phyloP scores from a whole-genome alignment of 1,140 invertebrate species.

The Ooceraea biroi region DNA sequence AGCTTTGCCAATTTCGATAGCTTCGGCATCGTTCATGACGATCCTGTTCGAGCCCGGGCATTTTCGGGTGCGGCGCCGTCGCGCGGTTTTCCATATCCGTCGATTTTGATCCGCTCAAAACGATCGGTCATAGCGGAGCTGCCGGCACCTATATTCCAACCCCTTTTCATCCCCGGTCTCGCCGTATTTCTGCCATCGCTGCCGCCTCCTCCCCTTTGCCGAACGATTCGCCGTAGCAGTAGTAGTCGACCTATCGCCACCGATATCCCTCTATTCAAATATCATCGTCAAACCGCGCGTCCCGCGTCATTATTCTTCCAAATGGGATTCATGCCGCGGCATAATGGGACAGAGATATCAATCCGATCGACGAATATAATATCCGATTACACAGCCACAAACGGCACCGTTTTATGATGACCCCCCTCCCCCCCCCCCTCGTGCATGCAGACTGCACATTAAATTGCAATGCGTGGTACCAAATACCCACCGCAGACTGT shows the following conservation, averaged over 20 bases:
- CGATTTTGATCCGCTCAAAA: constrained; percentile 38
- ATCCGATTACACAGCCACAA: constrained; percentile 73
- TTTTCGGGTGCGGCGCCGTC: neutral
- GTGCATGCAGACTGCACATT: constrained; percentile 3
- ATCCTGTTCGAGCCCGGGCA: neutral
- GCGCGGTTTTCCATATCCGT: constrained; percentile 25
- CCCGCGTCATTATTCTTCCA: constrained; percentile 70
- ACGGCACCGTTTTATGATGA: constrained; percentile 7
- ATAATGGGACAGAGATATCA: constrained; percentile 77
- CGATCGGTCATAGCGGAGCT: neutral
- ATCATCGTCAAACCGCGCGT: constrained; percentile 63
- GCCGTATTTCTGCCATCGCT: constrained; percentile 9
- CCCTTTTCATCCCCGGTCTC: constrained; percentile 28
- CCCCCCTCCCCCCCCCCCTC: neutral
- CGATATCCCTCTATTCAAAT: constrained; percentile 69
- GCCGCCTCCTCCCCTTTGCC: neutral
- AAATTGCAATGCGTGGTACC: constrained; percentile 21
- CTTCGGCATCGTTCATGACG: neutral
- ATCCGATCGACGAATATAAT: constrained; percentile 76
- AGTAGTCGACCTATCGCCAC: constrained; percentile 38
- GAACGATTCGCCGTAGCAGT: neutral
- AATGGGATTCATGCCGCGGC: constrained; percentile 75
- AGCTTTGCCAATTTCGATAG: constrained; percentile 5
- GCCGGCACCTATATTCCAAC: neutral
- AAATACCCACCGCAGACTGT: neutral